Percentiles rank a stretch among this genome's conserved stretches.
Evolutionary conservation across 2,113 vertebrate genomes (phyloP).

Genomic region (Spea bombifrons): DNA sequence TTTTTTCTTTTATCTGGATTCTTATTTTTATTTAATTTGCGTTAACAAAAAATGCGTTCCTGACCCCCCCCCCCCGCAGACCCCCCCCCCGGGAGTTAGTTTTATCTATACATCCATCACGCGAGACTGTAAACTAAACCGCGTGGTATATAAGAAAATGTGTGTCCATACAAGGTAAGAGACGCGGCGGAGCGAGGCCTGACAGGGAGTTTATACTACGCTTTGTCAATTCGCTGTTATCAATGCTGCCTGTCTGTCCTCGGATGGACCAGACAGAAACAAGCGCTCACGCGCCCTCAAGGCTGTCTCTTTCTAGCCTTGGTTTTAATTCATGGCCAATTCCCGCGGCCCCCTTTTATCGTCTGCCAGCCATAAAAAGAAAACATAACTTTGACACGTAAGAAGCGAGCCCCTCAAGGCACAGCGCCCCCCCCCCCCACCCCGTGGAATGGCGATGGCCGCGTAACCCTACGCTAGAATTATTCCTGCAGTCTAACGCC

Average conservation of each 20-base stretch:
- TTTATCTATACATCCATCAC: not conserved
- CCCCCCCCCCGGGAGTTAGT: not conserved
- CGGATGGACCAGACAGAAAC: slow-evolving; percentile 34
- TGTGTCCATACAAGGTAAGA: slow-evolving; percentile 40
- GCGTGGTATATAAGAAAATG: not conserved
- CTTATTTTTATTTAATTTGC: no score
- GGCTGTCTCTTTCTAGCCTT: slow-evolving; percentile 18
- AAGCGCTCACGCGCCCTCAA: slow-evolving; percentile 23
- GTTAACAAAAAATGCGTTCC: no score
- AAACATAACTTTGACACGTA: slow-evolving; percentile 4
- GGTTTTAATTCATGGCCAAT: slow-evolving; percentile 6
- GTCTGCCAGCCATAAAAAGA: slow-evolving; percentile 18
- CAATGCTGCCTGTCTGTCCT: slow-evolving; percentile 40
- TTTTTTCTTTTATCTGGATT: no score
- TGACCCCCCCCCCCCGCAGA: no score
- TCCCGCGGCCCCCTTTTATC: slow-evolving; percentile 29
- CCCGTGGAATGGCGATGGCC: no score
- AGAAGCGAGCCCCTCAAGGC: slow-evolving; percentile 1
- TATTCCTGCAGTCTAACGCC: no score
- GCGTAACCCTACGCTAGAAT: no score
- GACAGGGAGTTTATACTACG: slow-evolving; percentile 16
- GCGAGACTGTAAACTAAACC: not conserved
- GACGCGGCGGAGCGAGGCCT: not conserved
- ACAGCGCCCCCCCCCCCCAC: not conserved
- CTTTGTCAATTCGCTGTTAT: slow-evolving; percentile 36